phyloP scores from a whole-genome alignment of 2,113 vertebrate genomes.

The Dipodomys ordii region DNA sequence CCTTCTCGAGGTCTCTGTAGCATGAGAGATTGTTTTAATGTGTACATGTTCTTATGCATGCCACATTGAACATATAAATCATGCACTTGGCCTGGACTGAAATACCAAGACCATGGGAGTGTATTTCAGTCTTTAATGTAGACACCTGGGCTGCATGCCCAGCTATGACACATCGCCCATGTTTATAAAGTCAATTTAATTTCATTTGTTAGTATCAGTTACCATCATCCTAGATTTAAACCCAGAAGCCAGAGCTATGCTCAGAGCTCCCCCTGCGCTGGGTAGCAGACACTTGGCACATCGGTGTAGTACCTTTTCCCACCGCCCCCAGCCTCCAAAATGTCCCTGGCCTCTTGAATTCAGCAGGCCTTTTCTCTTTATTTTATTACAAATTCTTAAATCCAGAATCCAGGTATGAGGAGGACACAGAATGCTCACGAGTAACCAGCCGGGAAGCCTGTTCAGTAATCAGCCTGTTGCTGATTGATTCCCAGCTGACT shows the following conservation, averaged over 20 bases:
- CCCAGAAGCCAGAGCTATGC: background rate
- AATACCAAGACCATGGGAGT: background rate
- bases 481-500: constrained; percentile 49
- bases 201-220: constrained; percentile 72
- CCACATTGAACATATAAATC: background rate
- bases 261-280: background rate
- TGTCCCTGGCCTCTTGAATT: constrained; percentile 14
- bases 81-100: constrained; percentile 23
- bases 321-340: background rate
- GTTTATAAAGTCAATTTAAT: constrained; percentile 53
- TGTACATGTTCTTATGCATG: background rate
- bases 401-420: constrained; percentile 34
- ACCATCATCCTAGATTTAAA: constrained; percentile 53
- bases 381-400: constrained; percentile 70
- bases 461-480: background rate
- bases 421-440: constrained; percentile 32
- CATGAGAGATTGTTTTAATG: background rate
- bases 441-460: constrained; percentile 52
- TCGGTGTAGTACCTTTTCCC: background rate
- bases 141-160: constrained; percentile 53
- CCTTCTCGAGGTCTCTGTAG: background rate
- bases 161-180: constrained; percentile 17
- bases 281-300: background rate
- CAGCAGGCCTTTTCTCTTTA: constrained; percentile 32
- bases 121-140: constrained; percentile 34